These are phyloP conservation scores for Drosophila nr. perissopoda DNA, from an alignment of 2,888 invertebrate species.

Conservation along the genomic window DNA sequence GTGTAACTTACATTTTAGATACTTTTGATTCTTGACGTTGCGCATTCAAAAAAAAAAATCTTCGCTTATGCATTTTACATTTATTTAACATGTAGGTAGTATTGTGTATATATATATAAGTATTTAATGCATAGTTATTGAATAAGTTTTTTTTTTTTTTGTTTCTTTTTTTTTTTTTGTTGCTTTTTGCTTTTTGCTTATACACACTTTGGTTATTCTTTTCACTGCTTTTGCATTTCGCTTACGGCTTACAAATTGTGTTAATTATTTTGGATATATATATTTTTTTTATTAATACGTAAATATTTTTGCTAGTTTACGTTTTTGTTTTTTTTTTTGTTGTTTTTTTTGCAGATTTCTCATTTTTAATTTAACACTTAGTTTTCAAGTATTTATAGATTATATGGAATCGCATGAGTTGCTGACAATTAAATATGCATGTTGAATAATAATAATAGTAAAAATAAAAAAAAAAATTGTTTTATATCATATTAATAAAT, in stretches of 20 bases:
- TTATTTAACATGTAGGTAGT: slow-evolving; percentile 72
- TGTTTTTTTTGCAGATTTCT: slow-evolving; percentile 5
- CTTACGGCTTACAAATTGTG: slow-evolving; percentile 34
- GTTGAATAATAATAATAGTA: slow-evolving; percentile 45
- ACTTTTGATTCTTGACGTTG: slow-evolving; percentile 60
- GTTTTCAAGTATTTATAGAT: slow-evolving; percentile 35
- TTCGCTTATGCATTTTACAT: slow-evolving; percentile 60
- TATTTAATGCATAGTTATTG: slow-evolving; percentile 48
- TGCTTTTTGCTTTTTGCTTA: slow-evolving; percentile 39
- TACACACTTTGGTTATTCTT: slow-evolving; percentile 77
- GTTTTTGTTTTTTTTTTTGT: slow-evolving; percentile 10
- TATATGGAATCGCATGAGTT: slow-evolving; percentile 66
- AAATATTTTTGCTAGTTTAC: slow-evolving; percentile 66
- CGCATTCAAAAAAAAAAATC: slow-evolving; percentile 48
- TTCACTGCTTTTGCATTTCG: slow-evolving; percentile 51
- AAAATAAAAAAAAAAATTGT: slow-evolving; percentile 42
- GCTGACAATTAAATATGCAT: slow-evolving; percentile 71
- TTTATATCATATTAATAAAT: slow-evolving; percentile 67
- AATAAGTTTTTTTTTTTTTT: slow-evolving; percentile 24
- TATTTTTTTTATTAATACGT: slow-evolving; percentile 38
- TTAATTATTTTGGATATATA: slow-evolving; percentile 21
- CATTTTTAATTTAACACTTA: slow-evolving; percentile 42
- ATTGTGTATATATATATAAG: slow-evolving; percentile 57
- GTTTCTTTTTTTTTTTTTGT: slow-evolving; percentile 13
- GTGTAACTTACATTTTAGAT: slow-evolving; percentile 42